phyloP scores from a whole-genome alignment of 2,888 invertebrate species.

The Nemapogon koenigi region DNA sequence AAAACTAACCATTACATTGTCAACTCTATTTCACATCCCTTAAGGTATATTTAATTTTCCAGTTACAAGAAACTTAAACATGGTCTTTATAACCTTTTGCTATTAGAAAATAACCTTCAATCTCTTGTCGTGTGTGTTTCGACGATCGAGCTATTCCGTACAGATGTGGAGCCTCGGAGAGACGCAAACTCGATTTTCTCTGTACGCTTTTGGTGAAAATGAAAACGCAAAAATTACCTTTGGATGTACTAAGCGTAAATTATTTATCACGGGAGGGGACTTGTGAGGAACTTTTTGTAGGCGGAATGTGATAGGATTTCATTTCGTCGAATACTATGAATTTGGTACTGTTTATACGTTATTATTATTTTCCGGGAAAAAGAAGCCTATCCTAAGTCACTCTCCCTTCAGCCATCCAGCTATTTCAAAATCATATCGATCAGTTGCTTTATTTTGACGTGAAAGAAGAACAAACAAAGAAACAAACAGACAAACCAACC shows the following conservation, averaged over 20 bases:
- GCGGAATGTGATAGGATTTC: conserved; percentile 3
- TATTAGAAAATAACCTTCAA: conserved; percentile 35
- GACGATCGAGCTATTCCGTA: conserved; percentile 44
- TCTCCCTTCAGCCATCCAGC: too few relatives aligned
- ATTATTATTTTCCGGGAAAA: too few relatives aligned
- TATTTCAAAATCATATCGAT: too few relatives aligned
- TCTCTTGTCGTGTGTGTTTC: conserved; percentile 51
- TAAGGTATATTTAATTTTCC: neutral
- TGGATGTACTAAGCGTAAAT: conserved; percentile 10
- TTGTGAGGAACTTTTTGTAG: neutral
- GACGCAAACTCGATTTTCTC: conserved; percentile 46
- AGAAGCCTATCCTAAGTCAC: too few relatives aligned
- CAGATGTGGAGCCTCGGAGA: conserved; percentile 37
- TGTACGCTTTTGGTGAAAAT: conserved; percentile 35
- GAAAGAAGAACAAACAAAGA: too few relatives aligned
- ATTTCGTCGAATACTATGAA: too few relatives aligned
- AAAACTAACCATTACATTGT: conserved; percentile 15
- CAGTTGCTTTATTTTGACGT: too few relatives aligned
- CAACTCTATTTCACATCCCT: conserved; percentile 7
- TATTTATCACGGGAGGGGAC: conserved; percentile 8
- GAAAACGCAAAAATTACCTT: conserved; percentile 27
- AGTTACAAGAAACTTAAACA: conserved; percentile 8
- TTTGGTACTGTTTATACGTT: too few relatives aligned
- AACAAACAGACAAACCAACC: too few relatives aligned
- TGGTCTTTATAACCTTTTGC: conserved; percentile 31